Evolutionary conservation across 1,140 invertebrate species (phyloP).

Genomic region (Diabrotica undecimpunctata): DNA sequence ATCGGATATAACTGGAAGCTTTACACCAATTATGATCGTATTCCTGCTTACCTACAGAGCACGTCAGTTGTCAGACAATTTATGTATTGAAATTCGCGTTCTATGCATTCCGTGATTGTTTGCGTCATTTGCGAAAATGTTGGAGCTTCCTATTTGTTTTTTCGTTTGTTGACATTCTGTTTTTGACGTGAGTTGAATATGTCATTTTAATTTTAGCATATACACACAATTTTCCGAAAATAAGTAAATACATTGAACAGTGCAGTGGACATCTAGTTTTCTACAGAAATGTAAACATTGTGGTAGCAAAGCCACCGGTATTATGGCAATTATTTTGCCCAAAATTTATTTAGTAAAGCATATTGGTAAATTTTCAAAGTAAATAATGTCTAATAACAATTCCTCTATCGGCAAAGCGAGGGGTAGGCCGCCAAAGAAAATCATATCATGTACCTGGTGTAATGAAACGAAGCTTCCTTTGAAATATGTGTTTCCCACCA

Average conservation of each 20-base stretch:
- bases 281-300: neutral
- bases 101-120: neutral
- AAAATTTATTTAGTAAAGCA: slow-evolving; percentile 9
- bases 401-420: slow-evolving; percentile 54
- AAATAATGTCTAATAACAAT: slow-evolving; percentile 25
- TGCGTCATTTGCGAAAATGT: slow-evolving; percentile 9
- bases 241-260: neutral
- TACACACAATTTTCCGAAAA: slow-evolving; percentile 4
- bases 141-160: slow-evolving; percentile 8
- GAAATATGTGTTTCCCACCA: slow-evolving; percentile 81
- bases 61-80: no score
- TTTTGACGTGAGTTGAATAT: neutral
- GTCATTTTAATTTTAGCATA: slow-evolving; percentile 9
- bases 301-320: slow-evolving; percentile 4
- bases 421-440: slow-evolving; percentile 71
- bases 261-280: neutral
- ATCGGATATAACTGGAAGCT: no score
- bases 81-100: neutral
- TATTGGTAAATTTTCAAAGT: slow-evolving; percentile 7
- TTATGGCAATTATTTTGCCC: neutral
- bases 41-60: no score
- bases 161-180: slow-evolving; percentile 16
- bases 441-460: slow-evolving; percentile 77
- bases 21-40: no score
- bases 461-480: slow-evolving; percentile 74